Conservation (phyloP, 2,113 vertebrate genomes). For the Sinocyclocheilus grahami region DNA sequence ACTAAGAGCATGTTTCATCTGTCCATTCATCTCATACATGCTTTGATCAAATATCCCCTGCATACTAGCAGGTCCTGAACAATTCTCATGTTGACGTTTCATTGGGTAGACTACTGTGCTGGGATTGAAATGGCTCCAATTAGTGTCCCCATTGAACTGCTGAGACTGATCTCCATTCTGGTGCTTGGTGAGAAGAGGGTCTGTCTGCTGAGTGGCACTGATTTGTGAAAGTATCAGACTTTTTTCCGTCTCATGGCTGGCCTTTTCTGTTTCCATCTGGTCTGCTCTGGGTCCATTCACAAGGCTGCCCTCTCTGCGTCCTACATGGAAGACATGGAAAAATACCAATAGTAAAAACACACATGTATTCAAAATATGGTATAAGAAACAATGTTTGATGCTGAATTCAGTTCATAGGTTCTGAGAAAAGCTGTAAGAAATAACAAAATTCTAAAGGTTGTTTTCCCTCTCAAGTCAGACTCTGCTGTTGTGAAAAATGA, state of each 20-base stretch:
- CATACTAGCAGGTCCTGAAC: slow-evolving; percentile 72
- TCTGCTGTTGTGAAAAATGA: background rate
- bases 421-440: background rate
- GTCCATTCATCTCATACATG: slow-evolving; percentile 83
- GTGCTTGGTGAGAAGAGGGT: slow-evolving; percentile 76
- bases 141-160: slow-evolving; percentile 82
- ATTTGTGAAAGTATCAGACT: slow-evolving; percentile 84
- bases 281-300: slow-evolving; percentile 95
- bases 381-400: too few species aligned
- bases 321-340: slow-evolving; percentile 54
- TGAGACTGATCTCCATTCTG: slow-evolving; percentile 84
- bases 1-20: slow-evolving; percentile 82
- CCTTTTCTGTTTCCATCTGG: slow-evolving; percentile 98
- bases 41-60: slow-evolving; percentile 77
- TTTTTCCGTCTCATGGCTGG: slow-evolving; percentile 91
- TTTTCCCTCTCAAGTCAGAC: background rate
- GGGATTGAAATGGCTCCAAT: slow-evolving; percentile 76
- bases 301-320: slow-evolving; percentile 85
- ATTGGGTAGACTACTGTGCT: slow-evolving; percentile 69
- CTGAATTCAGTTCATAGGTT: too few species aligned
- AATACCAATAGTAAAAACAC: background rate
- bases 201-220: slow-evolving; percentile 75
- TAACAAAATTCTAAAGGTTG: background rate
- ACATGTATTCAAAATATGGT: background rate
- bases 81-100: slow-evolving; percentile 78